These are phyloP conservation scores for Diachrysia chrysitis DNA, from an alignment of 2,888 invertebrate genomes.

Conservation along the genomic window DNA sequence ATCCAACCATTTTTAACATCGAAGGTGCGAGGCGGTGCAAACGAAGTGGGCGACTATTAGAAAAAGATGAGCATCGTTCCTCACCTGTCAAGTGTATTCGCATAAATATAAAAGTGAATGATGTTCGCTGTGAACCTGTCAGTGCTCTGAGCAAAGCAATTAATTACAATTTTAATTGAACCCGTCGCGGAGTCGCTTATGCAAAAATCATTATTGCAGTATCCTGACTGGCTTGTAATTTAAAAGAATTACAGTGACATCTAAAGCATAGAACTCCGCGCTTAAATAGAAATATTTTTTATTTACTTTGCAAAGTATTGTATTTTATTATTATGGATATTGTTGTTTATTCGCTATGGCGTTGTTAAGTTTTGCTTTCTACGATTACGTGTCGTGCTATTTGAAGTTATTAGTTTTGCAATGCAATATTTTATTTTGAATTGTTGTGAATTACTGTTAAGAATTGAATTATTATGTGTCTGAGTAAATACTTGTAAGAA, in stretches of 20 bases:
- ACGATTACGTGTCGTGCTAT: conserved; percentile 45
- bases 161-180: conserved; percentile 86
- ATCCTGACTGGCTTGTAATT: conserved; percentile 57
- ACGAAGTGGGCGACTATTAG: conserved; percentile 68
- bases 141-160: conserved; percentile 80
- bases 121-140: conserved; percentile 81
- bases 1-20: conserved; percentile 21
- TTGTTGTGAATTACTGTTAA: conserved; percentile 26
- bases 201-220: conserved; percentile 72
- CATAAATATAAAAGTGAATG: conserved; percentile 87
- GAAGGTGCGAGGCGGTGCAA: conserved; percentile 45
- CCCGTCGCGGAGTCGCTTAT: conserved; percentile 75
- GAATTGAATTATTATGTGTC: conserved; percentile 35
- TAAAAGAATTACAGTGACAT: conserved; percentile 61
- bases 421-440: conserved; percentile 34
- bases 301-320: conserved; percentile 45
- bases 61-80: conserved; percentile 74
- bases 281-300: conserved; percentile 48
- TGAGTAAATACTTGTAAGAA: conserved; percentile 31
- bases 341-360: conserved; percentile 43
- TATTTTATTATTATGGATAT: conserved; percentile 55
- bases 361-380: conserved; percentile 32
- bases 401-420: conserved; percentile 38
- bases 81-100: conserved; percentile 83
- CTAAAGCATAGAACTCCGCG: conserved; percentile 38